Evolutionary conservation across 1,140 invertebrate genomes (phyloP).

Genomic region (Ylistrum balloti): DNA sequence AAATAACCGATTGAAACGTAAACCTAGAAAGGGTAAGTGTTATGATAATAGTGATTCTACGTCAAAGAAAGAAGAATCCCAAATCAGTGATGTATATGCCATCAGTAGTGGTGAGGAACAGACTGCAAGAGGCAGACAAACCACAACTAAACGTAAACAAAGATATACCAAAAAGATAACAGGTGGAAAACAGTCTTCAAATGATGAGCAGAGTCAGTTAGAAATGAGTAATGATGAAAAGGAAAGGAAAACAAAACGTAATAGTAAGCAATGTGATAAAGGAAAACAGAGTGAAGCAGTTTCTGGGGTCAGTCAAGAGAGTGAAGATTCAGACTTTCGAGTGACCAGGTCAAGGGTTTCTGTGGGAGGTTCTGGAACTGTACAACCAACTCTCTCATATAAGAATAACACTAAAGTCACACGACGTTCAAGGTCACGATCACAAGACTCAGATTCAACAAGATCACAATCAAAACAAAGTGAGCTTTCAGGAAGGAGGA

Average conservation of each 20-base stretch:
- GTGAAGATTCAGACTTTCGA: background rate
- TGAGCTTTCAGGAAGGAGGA: background rate
- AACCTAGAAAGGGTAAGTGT: background rate
- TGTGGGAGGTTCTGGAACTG: background rate
- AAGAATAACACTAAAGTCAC: background rate
- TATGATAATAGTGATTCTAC: constrained; percentile 4
- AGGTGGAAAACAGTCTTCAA: background rate
- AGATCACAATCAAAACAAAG: background rate
- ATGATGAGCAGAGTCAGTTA: background rate
- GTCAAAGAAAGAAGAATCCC: background rate
- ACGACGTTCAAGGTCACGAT: constrained; percentile 30
- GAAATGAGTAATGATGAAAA: background rate
- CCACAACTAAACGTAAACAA: background rate
- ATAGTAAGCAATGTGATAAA: background rate
- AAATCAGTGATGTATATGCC: background rate
- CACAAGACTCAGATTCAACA: background rate
- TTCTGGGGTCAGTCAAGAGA: background rate
- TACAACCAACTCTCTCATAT: background rate
- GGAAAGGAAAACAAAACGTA: background rate
- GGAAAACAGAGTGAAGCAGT: background rate
- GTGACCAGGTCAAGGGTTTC: background rate
- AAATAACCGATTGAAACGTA: background rate
- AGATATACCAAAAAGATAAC: background rate
- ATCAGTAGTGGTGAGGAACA: background rate
- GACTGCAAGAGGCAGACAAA: background rate